Percentiles rank a stretch among this genome's conserved stretches.
Conservation (phyloP, 2,113 vertebrate species). For the Enhydra lutris region DNA sequence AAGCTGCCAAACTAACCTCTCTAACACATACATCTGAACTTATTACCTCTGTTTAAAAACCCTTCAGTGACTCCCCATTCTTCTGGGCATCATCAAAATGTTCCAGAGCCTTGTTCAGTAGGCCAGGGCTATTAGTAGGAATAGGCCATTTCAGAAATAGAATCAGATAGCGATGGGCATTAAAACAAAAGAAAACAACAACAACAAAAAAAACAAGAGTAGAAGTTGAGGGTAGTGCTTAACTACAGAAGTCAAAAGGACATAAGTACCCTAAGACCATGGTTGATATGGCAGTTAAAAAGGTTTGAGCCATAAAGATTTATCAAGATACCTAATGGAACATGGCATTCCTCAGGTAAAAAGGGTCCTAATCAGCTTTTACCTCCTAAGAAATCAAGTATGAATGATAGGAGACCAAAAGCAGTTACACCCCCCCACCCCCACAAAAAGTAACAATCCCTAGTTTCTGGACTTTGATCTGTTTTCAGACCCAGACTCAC, state of each 20-base stretch:
- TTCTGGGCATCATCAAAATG: not conserved
- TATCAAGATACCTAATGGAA: not conserved
- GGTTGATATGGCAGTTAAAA: not conserved
- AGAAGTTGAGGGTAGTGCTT: not conserved
- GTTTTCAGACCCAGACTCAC: not conserved
- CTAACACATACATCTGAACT: not conserved
- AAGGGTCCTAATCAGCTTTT: not conserved
- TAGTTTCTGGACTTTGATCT: not conserved
- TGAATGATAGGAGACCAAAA: not conserved
- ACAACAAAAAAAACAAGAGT: not conserved
- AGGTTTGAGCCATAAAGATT: not conserved
- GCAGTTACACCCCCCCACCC: not conserved
- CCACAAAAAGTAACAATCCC: not conserved
- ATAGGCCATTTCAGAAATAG: not conserved
- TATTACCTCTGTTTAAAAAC: not conserved
- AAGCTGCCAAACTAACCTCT: not conserved
- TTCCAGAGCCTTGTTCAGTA: not conserved
- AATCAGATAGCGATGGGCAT: not conserved
- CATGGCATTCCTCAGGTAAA: not conserved
- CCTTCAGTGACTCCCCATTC: not conserved
- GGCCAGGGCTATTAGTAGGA: not conserved
- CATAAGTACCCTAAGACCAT: not conserved
- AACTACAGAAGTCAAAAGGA: not conserved
- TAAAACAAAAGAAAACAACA: too few relatives aligned
- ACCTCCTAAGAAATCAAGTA: not conserved